Conservation (phyloP, 2,888 invertebrate species). For the Margaritifera margaritifera region DNA sequence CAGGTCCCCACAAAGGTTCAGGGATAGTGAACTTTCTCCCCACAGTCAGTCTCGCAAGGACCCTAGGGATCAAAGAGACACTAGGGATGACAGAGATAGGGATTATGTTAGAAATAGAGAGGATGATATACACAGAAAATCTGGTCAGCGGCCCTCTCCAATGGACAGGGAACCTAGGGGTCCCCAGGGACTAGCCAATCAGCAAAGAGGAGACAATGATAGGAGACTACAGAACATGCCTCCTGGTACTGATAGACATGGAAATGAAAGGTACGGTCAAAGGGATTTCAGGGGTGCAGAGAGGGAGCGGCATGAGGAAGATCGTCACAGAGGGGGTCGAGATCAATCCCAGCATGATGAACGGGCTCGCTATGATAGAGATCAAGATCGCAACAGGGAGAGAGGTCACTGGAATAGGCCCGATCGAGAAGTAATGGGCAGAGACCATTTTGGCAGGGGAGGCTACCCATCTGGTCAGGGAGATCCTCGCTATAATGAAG, state of each 20-base stretch:
- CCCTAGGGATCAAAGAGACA: conserved; percentile 16
- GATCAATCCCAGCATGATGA: conserved; percentile 21
- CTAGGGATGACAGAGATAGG: conserved; percentile 9
- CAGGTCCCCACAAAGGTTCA: conserved; percentile 11
- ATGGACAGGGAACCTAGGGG: conserved; percentile 27
- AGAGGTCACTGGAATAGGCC: not conserved
- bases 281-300: conserved; percentile 14
- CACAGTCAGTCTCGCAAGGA: conserved; percentile 8
- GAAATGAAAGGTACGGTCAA: conserved; percentile 7
- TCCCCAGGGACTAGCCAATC: conserved; percentile 7
- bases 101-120: conserved; percentile 15
- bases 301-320: conserved; percentile 16
- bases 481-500: conserved; percentile 24
- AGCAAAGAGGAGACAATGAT: conserved; percentile 13
- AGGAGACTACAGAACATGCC: conserved; percentile 16
- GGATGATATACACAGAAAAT: conserved; percentile 15
- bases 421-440: not conserved
- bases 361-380: conserved; percentile 19
- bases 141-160: conserved; percentile 11
- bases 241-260: conserved; percentile 16
- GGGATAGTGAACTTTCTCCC: not conserved
- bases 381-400: conserved; percentile 19
- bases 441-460: conserved; percentile 16
- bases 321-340: conserved; percentile 16
- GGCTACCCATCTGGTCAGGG: conserved; percentile 12